These are phyloP conservation scores for Sebastes goodei DNA, from an alignment of 2,797 vertebrate genomes.

Conservation along the genomic window DNA sequence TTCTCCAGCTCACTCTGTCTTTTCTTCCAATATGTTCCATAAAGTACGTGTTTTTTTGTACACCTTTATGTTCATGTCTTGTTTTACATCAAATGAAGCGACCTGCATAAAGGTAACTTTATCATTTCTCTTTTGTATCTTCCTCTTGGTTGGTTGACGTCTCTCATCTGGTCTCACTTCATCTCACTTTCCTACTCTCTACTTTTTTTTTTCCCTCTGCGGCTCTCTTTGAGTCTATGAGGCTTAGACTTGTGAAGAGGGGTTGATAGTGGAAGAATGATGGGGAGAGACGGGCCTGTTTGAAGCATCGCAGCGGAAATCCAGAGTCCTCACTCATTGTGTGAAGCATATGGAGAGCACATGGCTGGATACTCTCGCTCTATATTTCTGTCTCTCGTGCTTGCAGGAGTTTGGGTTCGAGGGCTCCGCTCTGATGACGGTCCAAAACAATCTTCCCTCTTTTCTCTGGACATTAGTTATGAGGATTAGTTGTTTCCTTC, in stretches of 20 bases:
- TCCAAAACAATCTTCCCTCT: slow-evolving; percentile 75
- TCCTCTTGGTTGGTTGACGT: neutral
- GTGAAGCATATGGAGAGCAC: slow-evolving; percentile 76
- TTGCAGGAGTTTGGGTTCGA: slow-evolving; percentile 24
- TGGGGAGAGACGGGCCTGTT: slow-evolving; percentile 43
- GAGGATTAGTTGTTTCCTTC: slow-evolving; percentile 77
- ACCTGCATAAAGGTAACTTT: neutral
- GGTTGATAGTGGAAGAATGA: slow-evolving; percentile 51
- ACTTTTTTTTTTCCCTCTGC: neutral
- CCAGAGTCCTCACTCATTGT: slow-evolving; percentile 49
- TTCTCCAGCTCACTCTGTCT: neutral
- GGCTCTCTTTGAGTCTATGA: slow-evolving; percentile 18
- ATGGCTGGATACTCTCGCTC: slow-evolving; percentile 48
- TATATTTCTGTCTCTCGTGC: slow-evolving; percentile 2
- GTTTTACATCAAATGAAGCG: neutral
- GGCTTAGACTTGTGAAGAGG: slow-evolving; percentile 31
- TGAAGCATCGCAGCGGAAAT: slow-evolving; percentile 67
- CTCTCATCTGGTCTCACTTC: neutral
- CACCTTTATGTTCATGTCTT: neutral
- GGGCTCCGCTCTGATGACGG: slow-evolving; percentile 68
- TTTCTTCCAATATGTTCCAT: neutral
- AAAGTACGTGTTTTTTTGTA: neutral
- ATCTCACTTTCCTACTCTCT: neutral
- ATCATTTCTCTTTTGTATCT: neutral
- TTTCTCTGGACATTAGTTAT: slow-evolving; percentile 70